Evolutionary conservation across 2,113 vertebrate species (phyloP), one percentile per base, ranked within the genome.

Genomic region (Actenoides lindsayi): DNA sequence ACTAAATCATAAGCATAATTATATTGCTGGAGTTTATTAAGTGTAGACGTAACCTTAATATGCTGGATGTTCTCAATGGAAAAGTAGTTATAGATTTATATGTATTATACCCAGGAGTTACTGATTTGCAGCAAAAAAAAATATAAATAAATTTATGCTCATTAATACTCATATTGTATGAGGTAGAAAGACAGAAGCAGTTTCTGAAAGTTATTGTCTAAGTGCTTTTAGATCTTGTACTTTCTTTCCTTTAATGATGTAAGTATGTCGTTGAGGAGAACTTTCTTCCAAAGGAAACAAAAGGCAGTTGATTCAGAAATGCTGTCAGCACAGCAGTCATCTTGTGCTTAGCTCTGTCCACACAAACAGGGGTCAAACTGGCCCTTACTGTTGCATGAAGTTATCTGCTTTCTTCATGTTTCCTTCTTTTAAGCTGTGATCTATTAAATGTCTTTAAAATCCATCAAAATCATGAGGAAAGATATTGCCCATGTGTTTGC

Each of bases 261-360:
- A 25, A 77, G 19, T 13, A 7, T 21, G 8, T 39, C 1, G 0
- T 63, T 51, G 18, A 41, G 86, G 75, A 83, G 46, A 81, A 33
- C 31, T 35, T 92, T 39, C 9, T 78, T 87, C 39, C 23, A 20
- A 35, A 12, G 37, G 35, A 63, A 33, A 46, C 28, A 15, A 65
- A 80, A 67, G 27, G 50, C 44, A 39, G 24, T 13, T 90, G 56
- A 37, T 70, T 73, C 59, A 82, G 54, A 48, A 69, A 16, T 0
- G 2, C 33, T 44, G 21, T 37, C 33, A 76, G 67, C 39, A 44
- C 33, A 46, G 16, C 30, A 51, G 44, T 37, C 0, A 0, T 31
- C 31, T 44, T 46, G 25, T n/a, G 35, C n/a, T 13, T 12, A 46
- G 67, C 67, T 64, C 41, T 82, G 65, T 15, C 42, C 48, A 27